Evolutionary conservation across 2,797 vertebrate species (phyloP).

Genomic region (Onychomys leucogaster): DNA sequence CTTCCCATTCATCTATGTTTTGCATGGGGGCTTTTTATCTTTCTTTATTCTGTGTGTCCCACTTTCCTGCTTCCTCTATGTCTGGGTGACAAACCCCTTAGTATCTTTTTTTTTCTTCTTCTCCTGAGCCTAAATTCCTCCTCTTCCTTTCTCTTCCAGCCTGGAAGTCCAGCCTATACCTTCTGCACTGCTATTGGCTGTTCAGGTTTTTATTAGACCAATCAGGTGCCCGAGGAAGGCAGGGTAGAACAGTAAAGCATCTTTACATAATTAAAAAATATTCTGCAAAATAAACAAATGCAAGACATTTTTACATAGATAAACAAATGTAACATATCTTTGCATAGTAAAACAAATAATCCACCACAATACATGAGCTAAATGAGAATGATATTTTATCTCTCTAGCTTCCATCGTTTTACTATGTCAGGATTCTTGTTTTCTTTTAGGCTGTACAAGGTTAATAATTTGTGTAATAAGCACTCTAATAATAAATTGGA

Average conservation of each 20-base stretch:
- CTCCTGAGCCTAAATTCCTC: neutral
- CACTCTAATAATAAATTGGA: neutral
- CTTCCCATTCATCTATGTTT: neutral
- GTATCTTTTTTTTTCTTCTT: neutral
- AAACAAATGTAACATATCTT: neutral
- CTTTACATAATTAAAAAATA: neutral
- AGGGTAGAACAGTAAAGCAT: neutral
- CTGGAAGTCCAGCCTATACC: neutral
- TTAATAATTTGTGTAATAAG: neutral
- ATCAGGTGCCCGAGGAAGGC: neutral
- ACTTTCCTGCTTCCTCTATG: neutral
- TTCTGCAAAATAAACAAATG: neutral
- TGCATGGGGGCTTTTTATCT: neutral
- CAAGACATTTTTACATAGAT: neutral
- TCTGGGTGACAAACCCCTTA: neutral
- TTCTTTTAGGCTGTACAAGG: neutral
- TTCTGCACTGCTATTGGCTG: neutral
- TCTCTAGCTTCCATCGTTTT: neutral
- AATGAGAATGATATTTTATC: neutral
- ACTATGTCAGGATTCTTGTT: neutral
- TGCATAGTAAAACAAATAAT: neutral
- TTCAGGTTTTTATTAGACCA: neutral
- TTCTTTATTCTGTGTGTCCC: neutral
- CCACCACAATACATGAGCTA: neutral
- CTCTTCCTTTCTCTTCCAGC: neutral